Percentiles rank a stretch among this genome's conserved stretches.
These are phyloP conservation scores for Eucriotettix oculatus DNA, from an alignment of 2,888 invertebrate species.

Conservation along the genomic window DNA sequence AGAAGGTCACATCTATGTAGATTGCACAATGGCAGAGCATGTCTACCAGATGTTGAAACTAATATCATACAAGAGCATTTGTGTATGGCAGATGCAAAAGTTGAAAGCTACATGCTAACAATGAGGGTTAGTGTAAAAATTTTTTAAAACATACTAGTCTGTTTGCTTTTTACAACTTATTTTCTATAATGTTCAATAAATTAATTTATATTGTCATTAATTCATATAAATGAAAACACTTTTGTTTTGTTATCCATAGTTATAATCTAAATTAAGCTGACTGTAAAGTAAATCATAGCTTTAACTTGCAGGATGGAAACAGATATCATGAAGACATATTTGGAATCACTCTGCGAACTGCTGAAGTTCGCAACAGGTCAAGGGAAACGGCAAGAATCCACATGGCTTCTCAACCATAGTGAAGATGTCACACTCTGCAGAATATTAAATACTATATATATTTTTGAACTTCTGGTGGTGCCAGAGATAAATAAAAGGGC, in stretches of 20 bases:
- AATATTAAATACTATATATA: no score
- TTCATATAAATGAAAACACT: neutral
- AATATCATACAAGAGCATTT: constrained; percentile 60
- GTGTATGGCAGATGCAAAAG: constrained; percentile 59
- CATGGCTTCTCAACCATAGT: constrained; percentile 47
- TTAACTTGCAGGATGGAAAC: constrained; percentile 61
- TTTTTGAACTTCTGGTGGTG: no score
- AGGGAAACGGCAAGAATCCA: constrained; percentile 69
- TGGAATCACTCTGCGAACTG: constrained; percentile 79
- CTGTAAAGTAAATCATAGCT: no score
- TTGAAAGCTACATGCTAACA: constrained; percentile 69
- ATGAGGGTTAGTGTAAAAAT: constrained; percentile 48
- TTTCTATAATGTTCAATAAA: neutral
- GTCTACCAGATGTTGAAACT: constrained; percentile 80
- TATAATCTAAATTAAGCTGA: no score
- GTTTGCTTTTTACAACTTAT: neutral
- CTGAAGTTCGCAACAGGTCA: constrained; percentile 74
- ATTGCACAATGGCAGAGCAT: constrained; percentile 94
- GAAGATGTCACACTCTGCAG: no score
- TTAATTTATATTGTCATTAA: neutral
- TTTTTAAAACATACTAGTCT: neutral
- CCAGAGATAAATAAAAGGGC: no score
- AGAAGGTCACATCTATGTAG: constrained; percentile 85
- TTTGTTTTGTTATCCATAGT: no score
- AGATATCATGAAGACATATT: constrained; percentile 94